Conservation (phyloP, 2,888 invertebrate species). For the Pristionchus maxplancki region DNA sequence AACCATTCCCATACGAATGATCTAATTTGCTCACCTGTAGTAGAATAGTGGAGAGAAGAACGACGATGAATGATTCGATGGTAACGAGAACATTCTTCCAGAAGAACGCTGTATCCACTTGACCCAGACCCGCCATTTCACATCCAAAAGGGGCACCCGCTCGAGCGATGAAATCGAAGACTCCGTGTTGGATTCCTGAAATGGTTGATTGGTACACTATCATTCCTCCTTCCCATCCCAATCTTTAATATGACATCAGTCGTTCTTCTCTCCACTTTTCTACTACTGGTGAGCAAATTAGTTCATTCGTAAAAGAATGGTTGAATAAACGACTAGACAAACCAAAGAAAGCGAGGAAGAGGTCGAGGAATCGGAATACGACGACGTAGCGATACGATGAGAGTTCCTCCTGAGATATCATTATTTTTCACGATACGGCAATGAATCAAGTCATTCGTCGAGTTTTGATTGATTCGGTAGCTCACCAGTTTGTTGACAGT, state of each 20-base stretch:
- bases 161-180: constrained; percentile 74
- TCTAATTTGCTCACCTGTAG: constrained; percentile 55
- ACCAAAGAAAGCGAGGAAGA: constrained; percentile 60
- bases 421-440: background rate
- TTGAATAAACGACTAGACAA: too few species aligned
- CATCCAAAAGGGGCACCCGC: constrained; percentile 63
- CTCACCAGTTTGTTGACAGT: constrained; percentile 47
- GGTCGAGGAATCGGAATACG: constrained; percentile 64
- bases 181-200: constrained; percentile 68
- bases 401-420: constrained; percentile 67
- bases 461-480: background rate
- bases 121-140: constrained; percentile 55
- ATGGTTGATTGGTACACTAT: too few species aligned
- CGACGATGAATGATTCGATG: constrained; percentile 73
- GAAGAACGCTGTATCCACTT: constrained; percentile 66
- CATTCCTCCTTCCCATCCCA: background rate
- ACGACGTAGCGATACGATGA: constrained; percentile 72
- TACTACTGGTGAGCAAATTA: too few species aligned
- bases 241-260: background rate
- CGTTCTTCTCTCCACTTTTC: background rate
- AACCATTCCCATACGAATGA: too few species aligned
- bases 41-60: constrained; percentile 72
- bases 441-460: background rate
- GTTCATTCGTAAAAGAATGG: background rate
- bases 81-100: constrained; percentile 75